These are phyloP conservation scores for Galeopterus variegatus DNA, from an alignment of 2,113 vertebrate genomes.

Conservation along the genomic window DNA sequence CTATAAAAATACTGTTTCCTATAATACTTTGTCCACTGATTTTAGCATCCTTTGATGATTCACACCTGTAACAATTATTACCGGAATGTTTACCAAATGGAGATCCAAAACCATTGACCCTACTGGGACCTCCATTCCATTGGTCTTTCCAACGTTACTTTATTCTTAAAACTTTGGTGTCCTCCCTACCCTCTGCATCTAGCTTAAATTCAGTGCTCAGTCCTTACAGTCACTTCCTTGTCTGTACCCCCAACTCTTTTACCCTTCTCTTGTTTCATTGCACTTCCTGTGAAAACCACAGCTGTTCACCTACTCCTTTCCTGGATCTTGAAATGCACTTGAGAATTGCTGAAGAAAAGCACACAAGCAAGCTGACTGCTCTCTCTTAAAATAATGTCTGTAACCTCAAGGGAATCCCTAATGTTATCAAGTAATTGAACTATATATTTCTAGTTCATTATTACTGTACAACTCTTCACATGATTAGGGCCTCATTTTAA, in stretches of 20 bases:
- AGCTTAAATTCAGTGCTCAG: background rate
- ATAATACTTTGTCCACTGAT: background rate
- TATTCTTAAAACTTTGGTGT: background rate
- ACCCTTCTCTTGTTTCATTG: background rate
- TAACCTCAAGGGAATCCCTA: background rate
- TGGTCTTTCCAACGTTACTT: background rate
- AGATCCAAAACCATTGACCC: background rate
- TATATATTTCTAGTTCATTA: background rate
- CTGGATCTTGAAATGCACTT: background rate
- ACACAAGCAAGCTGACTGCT: background rate
- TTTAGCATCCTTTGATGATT: background rate
- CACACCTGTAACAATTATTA: background rate
- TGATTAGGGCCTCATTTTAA: background rate
- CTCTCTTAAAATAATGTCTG: background rate
- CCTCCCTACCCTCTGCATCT: background rate
- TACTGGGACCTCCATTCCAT: background rate
- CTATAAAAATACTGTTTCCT: background rate
- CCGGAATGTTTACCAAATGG: background rate
- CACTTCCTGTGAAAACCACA: background rate
- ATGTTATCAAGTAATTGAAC: background rate
- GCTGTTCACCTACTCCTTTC: background rate
- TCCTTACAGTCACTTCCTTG: background rate
- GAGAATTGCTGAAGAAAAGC: background rate
- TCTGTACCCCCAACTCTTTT: background rate
- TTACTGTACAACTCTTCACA: background rate